A percentile compares a stretch with the other conserved stretches of the same genome.
Evolutionary conservation across 2,797 vertebrate species (phyloP).

Genomic region (Nasua narica): DNA sequence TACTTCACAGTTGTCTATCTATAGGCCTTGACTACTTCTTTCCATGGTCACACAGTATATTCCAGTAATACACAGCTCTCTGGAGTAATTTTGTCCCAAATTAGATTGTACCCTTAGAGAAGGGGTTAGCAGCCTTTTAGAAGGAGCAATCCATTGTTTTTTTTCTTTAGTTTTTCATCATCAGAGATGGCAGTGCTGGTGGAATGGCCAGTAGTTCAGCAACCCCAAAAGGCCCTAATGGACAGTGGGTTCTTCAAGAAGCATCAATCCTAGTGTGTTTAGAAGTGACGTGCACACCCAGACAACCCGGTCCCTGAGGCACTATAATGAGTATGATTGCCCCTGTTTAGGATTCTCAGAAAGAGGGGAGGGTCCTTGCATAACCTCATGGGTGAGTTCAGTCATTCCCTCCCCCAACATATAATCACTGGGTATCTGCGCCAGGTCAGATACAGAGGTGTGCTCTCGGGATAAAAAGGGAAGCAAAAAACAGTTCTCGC

Average conservation of each 20-base stretch:
- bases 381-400: not conserved
- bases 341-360: not conserved
- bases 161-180: not conserved
- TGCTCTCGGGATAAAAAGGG: not conserved
- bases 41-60: not conserved
- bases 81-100: conserved; percentile 26
- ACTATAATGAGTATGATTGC: not conserved
- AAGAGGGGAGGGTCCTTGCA: not conserved
- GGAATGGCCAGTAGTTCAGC: not conserved
- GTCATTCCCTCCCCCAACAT: not conserved
- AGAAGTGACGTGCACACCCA: not conserved
- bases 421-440: not conserved
- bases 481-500: not conserved
- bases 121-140: not conserved
- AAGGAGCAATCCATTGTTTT: not conserved
- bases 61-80: not conserved
- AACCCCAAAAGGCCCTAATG: not conserved
- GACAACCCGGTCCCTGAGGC: not conserved
- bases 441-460: not conserved
- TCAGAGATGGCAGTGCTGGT: not conserved
- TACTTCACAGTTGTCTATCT: not conserved
- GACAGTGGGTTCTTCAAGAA: not conserved
- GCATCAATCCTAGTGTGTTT: not conserved
- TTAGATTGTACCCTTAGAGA: not conserved
- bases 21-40: not conserved